Base-by-base conservation (phyloP, 2,113 vertebrate species). In the Egretta garzetta region DNA sequence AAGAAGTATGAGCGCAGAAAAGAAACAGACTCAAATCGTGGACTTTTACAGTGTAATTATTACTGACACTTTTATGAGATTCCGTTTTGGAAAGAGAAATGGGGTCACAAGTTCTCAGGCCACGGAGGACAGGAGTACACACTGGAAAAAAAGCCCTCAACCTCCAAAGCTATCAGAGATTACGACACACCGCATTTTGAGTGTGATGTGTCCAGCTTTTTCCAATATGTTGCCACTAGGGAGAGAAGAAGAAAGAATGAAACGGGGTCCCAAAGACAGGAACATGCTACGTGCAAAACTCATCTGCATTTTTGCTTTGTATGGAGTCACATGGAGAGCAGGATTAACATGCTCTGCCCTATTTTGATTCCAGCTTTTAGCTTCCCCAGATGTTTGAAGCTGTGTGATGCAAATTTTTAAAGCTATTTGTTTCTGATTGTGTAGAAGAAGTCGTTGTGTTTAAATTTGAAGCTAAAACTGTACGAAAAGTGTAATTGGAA, bases 321-420 rank as follows among this genome's bases (percentile, higher is more conserved):
- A 28, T 47, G 32, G 33, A 47, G 28, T 92, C 75, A 90, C 90
- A 90, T 58, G 52, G 56, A 86, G n/a, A 43, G 55, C n/a, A 86
- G 80, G 95, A 94, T 96, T 97, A 95, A 88, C 60, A 43, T 9
- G 9, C 26, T 93, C 43, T 96, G 79, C 41, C 75, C 59, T 83
- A 45, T 77, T 90, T 86, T 32, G 5, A 60, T 88, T 88, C 53
- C 33, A 79, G 87, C 49, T 82, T 84, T 88, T 71, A 30, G 39
- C 62, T 82, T 96, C 94, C 92, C 92, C 59, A 93, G 94, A 95
- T 96, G 76, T 97, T 96, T 91, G 55, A 82, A 96, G 58, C 39
- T 91, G 27, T 87, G 58, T 68, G 49, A 88, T 96, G 81, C 67
- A 96, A 95, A 93, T 85, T 91, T 95, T 80, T 80, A 68, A 68